phyloP scores from a whole-genome alignment of 2,888 invertebrate species.

The Andricus quercusramuli region DNA sequence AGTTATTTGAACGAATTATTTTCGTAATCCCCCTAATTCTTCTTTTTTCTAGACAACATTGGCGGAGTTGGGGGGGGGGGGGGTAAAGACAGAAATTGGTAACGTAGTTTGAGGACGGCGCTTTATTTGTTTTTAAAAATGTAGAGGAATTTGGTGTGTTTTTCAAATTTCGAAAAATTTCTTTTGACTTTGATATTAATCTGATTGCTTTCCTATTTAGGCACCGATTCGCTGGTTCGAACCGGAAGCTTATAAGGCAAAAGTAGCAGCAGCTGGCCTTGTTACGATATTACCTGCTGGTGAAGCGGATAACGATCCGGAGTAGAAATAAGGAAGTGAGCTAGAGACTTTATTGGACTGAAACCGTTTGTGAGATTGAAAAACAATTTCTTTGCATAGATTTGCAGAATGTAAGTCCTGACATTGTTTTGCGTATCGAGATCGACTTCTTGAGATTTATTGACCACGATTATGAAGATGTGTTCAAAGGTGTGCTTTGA shows the following conservation, averaged over 20 bases:
- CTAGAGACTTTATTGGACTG: not conserved
- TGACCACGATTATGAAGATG: not conserved
- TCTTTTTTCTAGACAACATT: too few relatives aligned
- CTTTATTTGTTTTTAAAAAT: too few relatives aligned
- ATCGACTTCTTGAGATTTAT: slow-evolving; percentile 12
- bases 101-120: too few relatives aligned
- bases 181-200: slow-evolving; percentile 42
- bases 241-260: slow-evolving; percentile 76
- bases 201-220: slow-evolving; percentile 58
- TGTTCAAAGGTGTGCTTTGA: slow-evolving; percentile 1
- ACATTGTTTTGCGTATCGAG: not conserved
- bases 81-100: too few relatives aligned
- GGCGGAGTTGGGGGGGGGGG: too few relatives aligned
- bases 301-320: slow-evolving; percentile 73
- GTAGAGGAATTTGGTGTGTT: not conserved
- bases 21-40: too few relatives aligned
- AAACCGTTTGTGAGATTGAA: slow-evolving; percentile 5
- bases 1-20: too few relatives aligned
- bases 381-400: slow-evolving; percentile 5
- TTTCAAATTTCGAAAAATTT: not conserved
- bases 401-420: slow-evolving; percentile 2
- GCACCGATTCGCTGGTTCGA: slow-evolving; percentile 78
- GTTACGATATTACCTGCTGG: slow-evolving; percentile 71
- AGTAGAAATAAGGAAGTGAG: slow-evolving; percentile 56
- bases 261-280: slow-evolving; percentile 73